These are phyloP conservation scores for Homarus americanus DNA, from an alignment of 1,140 invertebrate genomes.

Conservation along the genomic window DNA sequence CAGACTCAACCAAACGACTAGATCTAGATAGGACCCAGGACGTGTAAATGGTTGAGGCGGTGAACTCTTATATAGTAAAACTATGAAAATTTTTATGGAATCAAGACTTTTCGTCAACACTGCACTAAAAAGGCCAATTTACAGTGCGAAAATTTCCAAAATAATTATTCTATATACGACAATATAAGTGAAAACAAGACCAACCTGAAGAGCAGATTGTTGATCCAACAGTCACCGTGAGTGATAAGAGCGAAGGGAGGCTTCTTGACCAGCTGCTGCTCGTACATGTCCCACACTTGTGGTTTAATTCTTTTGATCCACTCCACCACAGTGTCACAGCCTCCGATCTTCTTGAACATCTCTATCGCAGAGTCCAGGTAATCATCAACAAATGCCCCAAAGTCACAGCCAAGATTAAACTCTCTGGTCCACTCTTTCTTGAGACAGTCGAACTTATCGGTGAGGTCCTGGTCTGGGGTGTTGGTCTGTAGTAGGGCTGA, in stretches of 20 bases:
- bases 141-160: not conserved
- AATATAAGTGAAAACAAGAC: not conserved
- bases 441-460: conserved; percentile 7
- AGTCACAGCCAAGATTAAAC: conserved; percentile 41
- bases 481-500: conserved; percentile 5
- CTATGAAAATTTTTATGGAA: too few species aligned
- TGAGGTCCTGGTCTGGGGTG: not conserved
- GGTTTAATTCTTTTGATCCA: conserved; percentile 53
- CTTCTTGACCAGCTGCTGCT: conserved; percentile 1
- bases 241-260: conserved; percentile 35
- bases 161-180: not conserved
- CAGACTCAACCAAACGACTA: too few species aligned
- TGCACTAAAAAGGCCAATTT: not conserved
- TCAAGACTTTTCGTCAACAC: not conserved
- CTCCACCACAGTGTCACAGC: conserved; percentile 16
- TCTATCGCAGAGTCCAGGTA: not conserved
- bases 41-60: too few species aligned
- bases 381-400: not conserved
- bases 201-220: conserved; percentile 51
- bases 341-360: conserved; percentile 54
- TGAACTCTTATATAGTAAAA: too few species aligned
- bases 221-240: conserved; percentile 47
- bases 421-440: conserved; percentile 51
- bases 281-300: not conserved
- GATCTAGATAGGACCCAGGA: too few species aligned